These are phyloP conservation scores for Tiliacea aurago DNA, from an alignment of 2,888 invertebrate species.

Conservation along the genomic window DNA sequence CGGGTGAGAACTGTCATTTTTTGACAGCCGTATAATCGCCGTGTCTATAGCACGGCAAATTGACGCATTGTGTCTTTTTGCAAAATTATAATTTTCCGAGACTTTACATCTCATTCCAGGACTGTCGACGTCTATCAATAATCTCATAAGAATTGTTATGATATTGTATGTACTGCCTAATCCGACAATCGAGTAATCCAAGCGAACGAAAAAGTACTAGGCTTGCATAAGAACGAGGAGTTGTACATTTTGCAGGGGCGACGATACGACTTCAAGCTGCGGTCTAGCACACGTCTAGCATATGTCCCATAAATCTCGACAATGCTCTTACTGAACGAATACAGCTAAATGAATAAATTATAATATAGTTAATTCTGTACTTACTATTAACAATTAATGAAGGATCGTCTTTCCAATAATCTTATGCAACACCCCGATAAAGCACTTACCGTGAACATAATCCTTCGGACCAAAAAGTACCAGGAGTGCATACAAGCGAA, in stretches of 20 bases:
- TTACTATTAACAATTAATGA: neutral
- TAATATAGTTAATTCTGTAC: neutral
- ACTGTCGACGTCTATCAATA: neutral
- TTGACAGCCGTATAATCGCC: too few relatives aligned
- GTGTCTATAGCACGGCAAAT: neutral
- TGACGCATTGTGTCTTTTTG: neutral
- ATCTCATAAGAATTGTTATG: too few relatives aligned
- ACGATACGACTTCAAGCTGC: neutral
- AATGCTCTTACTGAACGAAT: neutral
- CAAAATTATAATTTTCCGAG: neutral
- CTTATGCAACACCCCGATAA: constrained; percentile 24
- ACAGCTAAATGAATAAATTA: neutral
- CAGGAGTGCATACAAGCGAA: constrained; percentile 66
- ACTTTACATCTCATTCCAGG: too few relatives aligned
- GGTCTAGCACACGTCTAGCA: too few relatives aligned
- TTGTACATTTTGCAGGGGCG: neutral
- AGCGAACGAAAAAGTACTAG: constrained; percentile 29
- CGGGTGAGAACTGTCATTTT: too few relatives aligned
- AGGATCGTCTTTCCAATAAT: constrained; percentile 12
- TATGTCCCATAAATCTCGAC: neutral
- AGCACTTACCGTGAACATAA: constrained; percentile 55
- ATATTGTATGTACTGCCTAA: constrained; percentile 4
- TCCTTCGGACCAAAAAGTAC: constrained; percentile 67
- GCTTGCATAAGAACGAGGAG: constrained; percentile 16
- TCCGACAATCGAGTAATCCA: constrained; percentile 7